These are phyloP conservation scores for Mylabris sibirica DNA, from an alignment of 2,888 invertebrate species.

Conservation along the genomic window DNA sequence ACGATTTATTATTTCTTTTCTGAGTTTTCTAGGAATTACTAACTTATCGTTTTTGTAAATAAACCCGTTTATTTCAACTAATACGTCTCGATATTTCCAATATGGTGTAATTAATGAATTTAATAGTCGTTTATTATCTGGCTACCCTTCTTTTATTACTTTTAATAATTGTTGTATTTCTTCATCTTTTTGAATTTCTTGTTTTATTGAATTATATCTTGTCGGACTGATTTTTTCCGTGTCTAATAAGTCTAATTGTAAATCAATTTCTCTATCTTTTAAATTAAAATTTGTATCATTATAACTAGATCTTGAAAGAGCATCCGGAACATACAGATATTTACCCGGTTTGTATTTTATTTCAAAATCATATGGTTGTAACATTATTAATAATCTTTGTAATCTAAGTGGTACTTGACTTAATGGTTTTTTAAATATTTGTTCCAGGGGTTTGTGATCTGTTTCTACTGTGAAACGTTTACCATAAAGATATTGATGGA, in stretches of 20 bases:
- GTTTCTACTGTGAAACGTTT: slow-evolving; percentile 36
- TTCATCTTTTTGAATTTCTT: background rate
- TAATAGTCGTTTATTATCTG: too few relatives aligned
- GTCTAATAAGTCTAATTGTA: background rate
- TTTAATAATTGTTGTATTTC: background rate
- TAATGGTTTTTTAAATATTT: slow-evolving; percentile 40
- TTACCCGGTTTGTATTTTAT: slow-evolving; percentile 42
- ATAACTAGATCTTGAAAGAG: slow-evolving; percentile 41
- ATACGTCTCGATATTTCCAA: too few relatives aligned
- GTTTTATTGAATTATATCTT: too few relatives aligned
- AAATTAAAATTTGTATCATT: slow-evolving; percentile 19
- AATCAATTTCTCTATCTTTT: background rate
- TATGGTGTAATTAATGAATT: too few relatives aligned
- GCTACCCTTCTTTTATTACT: too few relatives aligned
- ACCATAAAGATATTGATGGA: slow-evolving; percentile 42
- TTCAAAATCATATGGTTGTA: slow-evolving; percentile 29
- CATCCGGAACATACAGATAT: slow-evolving; percentile 46
- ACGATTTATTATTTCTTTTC: too few relatives aligned
- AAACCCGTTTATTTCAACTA: too few relatives aligned
- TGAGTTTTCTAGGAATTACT: too few relatives aligned
- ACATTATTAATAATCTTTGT: slow-evolving; percentile 25
- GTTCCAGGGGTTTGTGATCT: slow-evolving; percentile 44
- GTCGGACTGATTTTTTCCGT: background rate
- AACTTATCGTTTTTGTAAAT: too few relatives aligned
- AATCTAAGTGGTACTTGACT: slow-evolving; percentile 20